Percentiles rank a stretch among this genome's conserved stretches.
Evolutionary conservation across 2,888 invertebrate genomes (phyloP).

Genomic region (Drosophila prostipennis): DNA sequence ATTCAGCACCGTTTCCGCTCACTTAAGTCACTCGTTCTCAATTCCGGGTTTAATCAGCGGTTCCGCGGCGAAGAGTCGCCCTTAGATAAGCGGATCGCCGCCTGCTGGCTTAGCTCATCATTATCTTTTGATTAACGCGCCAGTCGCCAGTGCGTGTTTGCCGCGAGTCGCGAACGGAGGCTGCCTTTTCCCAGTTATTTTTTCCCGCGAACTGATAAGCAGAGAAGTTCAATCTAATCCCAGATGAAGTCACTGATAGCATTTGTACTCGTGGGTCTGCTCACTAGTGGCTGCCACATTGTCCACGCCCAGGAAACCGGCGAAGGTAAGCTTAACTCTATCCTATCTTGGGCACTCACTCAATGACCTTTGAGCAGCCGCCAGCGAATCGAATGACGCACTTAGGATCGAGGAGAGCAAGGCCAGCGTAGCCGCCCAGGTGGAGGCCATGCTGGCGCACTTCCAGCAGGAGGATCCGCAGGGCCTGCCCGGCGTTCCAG

Average conservation of each 20-base stretch:
- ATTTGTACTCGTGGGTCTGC: constrained; percentile 43
- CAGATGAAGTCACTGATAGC: constrained; percentile 63
- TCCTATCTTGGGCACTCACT: neutral
- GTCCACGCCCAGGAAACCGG: constrained; percentile 50
- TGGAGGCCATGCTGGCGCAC: constrained; percentile 89
- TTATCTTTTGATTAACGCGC: constrained; percentile 72
- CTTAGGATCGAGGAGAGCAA: constrained; percentile 85
- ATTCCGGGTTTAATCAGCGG: constrained; percentile 50
- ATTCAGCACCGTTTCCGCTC: constrained; percentile 4
- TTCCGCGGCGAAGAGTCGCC: constrained; percentile 39
- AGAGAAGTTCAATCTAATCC: constrained; percentile 22
- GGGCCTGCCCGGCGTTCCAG: constrained; percentile 91
- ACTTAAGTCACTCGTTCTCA: constrained; percentile 41
- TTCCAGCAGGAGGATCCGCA: constrained; percentile 92
- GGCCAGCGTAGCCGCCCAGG: constrained; percentile 89
- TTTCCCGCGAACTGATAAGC: constrained; percentile 60
- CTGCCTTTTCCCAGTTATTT: constrained; percentile 21
- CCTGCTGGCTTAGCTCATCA: constrained; percentile 55
- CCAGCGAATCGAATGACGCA: constrained; percentile 59
- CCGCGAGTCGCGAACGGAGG: constrained; percentile 44
- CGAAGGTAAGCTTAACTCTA: constrained; percentile 43
- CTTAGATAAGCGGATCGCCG: constrained; percentile 36
- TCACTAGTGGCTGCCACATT: constrained; percentile 18
- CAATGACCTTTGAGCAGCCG: constrained; percentile 42
- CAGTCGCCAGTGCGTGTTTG: constrained; percentile 56